Base-by-base conservation (phyloP, 2,888 invertebrate genomes). In the Oxystoma pomonae region DNA sequence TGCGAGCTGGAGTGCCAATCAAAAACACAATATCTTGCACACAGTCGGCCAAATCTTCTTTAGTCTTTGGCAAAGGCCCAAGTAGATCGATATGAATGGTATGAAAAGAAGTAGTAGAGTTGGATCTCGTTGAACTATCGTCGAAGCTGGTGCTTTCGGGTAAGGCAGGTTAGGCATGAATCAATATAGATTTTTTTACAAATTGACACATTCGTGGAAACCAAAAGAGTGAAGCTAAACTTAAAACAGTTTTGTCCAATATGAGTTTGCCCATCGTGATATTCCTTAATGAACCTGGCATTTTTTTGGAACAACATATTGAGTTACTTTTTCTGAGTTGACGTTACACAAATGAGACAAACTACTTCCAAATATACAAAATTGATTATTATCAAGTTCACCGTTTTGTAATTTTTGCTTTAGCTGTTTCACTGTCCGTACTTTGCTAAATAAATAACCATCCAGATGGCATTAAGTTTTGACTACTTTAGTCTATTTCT, bases 381-480 rank as follows among this genome's bases (percentile, higher is more conserved):
- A 50, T 50, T 50, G 50, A 12, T 50, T 50, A 50, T 50, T 9
- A 50, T n/a, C n/a, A 9, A 50, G 50, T 50, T 50, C 50, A 12
- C 50, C 12, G n/a, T 9, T 50, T 16, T 9, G 9, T 55, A 55
- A 16, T 17, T 55, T 55, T 50, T 69, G 67, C 0, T 58, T 72
- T 16, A 5, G 69, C 72, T 0, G 18, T 17, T 17, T 55, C 55
- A 16, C 9, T 9, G 71, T 71, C 12, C 68, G 74, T 20, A 16
- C 12, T 55, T 55, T 55, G 55, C 17, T 55, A 16, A 16, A 55
- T n/a, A 50, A n/a, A 50, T 12, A 50, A n/a, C 50, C 50, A 50
- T 50, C 50, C 50, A 12, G 9, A 9, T 12, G 50, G 50, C 50
- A 50, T 50, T 12, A 9, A n/a, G n/a, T 50, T 50, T 50, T 9